Percentiles rank a stretch among this genome's conserved stretches.
Conservation (phyloP, 2,888 invertebrate genomes). For the Synanthedon vespiformis region DNA sequence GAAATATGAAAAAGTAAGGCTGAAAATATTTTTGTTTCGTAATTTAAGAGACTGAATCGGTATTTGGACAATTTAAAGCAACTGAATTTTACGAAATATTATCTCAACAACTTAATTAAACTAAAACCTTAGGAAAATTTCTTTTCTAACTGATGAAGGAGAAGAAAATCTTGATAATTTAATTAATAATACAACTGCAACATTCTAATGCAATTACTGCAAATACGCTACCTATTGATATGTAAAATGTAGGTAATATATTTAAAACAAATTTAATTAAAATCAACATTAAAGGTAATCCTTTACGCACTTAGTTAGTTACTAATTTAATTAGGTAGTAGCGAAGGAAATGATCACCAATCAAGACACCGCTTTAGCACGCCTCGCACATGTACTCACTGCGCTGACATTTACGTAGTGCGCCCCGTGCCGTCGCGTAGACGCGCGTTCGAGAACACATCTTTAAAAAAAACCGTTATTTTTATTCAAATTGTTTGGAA, state of each 20-base stretch:
- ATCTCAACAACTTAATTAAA: too few relatives aligned
- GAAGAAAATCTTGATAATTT: too few relatives aligned
- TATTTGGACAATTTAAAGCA: too few relatives aligned
- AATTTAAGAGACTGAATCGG: too few relatives aligned
- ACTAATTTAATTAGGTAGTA: conserved; percentile 7
- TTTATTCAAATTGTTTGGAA: conserved; percentile 9
- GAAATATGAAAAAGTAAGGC: neutral
- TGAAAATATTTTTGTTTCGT: too few relatives aligned
- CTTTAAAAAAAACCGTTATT: conserved; percentile 6
- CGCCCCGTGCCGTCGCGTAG: conserved; percentile 52
- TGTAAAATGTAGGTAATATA: neutral
- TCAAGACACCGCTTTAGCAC: conserved; percentile 33
- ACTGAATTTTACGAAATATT: too few relatives aligned
- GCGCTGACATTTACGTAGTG: conserved; percentile 68
- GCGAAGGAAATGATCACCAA: conserved; percentile 27
- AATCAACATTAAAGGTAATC: neutral
- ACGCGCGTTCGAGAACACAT: conserved; percentile 38
- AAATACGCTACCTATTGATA: neutral
- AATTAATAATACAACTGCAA: too few relatives aligned
- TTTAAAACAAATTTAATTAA: neutral
- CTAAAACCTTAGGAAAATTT: too few relatives aligned
- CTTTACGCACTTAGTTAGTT: neutral
- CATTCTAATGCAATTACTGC: too few relatives aligned
- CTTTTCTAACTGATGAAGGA: too few relatives aligned
- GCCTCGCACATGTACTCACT: conserved; percentile 64